Evolutionary conservation across 2,113 vertebrate genomes (phyloP), one percentile per base, ranked within the genome.

Genomic region (Cnemophilus loriae): DNA sequence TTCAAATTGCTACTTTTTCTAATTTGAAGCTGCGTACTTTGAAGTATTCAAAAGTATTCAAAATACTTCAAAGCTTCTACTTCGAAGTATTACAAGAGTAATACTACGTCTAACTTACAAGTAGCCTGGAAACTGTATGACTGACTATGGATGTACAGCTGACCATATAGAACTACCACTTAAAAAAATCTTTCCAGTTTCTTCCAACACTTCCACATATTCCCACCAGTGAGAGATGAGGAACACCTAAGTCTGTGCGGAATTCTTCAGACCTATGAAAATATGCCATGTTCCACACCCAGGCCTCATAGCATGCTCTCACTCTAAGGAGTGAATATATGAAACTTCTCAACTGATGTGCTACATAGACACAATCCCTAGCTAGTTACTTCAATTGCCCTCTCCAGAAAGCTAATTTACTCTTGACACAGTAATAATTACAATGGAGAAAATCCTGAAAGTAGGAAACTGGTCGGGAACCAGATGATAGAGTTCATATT

Each of bases 251-350:
- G 26, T n/a, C 46, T 9, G 6, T 17, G 22, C 49, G 17, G 11
- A 91, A 57, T 73, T 84, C 35, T 81, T 69, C 24, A 70, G 9
- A 56, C 2, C 7, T 42, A 9, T 30, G 64, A 68, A 69, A 35
- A 64, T 14, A 39, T 21, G 6, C 9, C 8, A 13, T 0, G 2
- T 57, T 81, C 56, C n/a, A n/a, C 33, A 44, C 3, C 4, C 22
- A 74, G 28, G 22, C 20, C 39, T 39, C 5, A 21, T 1, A 1
- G 8, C 8, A 41, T 14, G 2, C 13, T 76, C 20, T 39, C 35
- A 33, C 9, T 77, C 22, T 33, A 42, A 30, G 11, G 20, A 61
- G 14, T 64, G 3, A 61, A 27, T 33, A 53, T 3, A 6, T 17
- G 39, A 10, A 69, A 42, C 9, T 27, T 80, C 10, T 41, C 44